Conservation (phyloP, 2,113 vertebrate genomes). For the Albula glossodonta region DNA sequence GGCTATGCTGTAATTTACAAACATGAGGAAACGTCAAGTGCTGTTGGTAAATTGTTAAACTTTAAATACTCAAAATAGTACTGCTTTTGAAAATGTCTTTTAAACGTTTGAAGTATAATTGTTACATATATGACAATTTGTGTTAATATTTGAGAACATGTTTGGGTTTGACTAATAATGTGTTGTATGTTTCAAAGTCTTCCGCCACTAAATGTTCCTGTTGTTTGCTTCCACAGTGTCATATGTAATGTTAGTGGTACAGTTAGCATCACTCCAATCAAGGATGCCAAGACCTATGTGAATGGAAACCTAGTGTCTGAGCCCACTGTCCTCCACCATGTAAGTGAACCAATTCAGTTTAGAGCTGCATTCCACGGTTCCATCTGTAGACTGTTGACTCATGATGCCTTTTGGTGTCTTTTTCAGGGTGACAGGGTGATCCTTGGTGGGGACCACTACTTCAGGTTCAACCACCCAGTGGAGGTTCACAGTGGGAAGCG, state of each 20-base stretch:
- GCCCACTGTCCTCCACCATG: conserved; percentile 82
- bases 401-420: conserved; percentile 7
- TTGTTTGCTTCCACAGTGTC: conserved; percentile 65
- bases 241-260: conserved; percentile 74
- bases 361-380: background rate
- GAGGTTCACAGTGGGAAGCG: conserved; percentile 82
- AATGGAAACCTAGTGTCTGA: conserved; percentile 83
- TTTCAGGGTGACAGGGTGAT: conserved; percentile 88
- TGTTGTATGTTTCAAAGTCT: too few species aligned
- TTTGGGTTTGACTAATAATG: background rate
- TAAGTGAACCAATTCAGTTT: conserved; percentile 60
- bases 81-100: too few species aligned
- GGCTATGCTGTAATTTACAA: background rate
- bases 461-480: conserved; percentile 90
- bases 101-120: too few species aligned
- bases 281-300: conserved; percentile 85
- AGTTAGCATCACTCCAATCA: conserved; percentile 78
- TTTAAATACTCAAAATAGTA: too few species aligned
- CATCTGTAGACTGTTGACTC: background rate
- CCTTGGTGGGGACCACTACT: conserved; percentile 95
- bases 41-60: too few species aligned
- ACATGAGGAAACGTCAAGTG: too few species aligned
- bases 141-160: too few species aligned
- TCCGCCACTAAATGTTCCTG: background rate
- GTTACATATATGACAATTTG: too few species aligned